These are phyloP conservation scores for Leptinotarsa defecta DNA, from an alignment of 1,140 invertebrate genomes.

Conservation along the genomic window DNA sequence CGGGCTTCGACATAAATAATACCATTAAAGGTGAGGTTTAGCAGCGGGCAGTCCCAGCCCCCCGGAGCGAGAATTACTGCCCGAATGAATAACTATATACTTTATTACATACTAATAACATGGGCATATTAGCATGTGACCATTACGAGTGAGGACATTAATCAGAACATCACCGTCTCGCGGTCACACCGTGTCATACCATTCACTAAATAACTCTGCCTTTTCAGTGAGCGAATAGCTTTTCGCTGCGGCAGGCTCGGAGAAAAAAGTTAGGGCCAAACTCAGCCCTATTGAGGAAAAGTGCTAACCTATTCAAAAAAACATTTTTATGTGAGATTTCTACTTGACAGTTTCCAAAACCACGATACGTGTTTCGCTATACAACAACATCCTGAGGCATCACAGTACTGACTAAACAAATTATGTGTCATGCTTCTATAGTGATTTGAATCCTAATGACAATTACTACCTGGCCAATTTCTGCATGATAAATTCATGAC, in stretches of 20 bases:
- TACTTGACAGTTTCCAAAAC: too few relatives aligned
- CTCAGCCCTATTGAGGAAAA: too few relatives aligned
- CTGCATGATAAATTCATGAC: too few relatives aligned
- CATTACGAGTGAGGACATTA: slow-evolving; percentile 42
- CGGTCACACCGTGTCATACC: slow-evolving; percentile 33
- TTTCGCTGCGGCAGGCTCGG: not conserved
- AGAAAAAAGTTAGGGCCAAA: not conserved
- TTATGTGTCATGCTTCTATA: too few relatives aligned
- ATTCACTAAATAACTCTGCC: slow-evolving; percentile 42
- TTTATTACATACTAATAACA: slow-evolving; percentile 59
- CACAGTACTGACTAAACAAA: too few relatives aligned
- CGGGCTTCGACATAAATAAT: slow-evolving; percentile 52
- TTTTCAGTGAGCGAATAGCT: slow-evolving; percentile 24
- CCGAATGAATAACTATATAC: slow-evolving; percentile 58
- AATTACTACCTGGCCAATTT: too few relatives aligned
- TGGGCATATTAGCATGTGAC: slow-evolving; percentile 55
- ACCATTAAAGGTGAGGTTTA: slow-evolving; percentile 58
- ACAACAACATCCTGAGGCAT: too few relatives aligned
- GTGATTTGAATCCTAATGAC: too few relatives aligned
- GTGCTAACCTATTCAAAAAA: too few relatives aligned
- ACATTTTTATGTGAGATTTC: too few relatives aligned
- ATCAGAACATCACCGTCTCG: slow-evolving; percentile 45
- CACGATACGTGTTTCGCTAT: too few relatives aligned
- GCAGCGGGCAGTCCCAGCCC: slow-evolving; percentile 50
- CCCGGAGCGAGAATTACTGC: slow-evolving; percentile 57